Base-by-base conservation (phyloP, 1,140 invertebrate genomes). In the Atta colombica region DNA sequence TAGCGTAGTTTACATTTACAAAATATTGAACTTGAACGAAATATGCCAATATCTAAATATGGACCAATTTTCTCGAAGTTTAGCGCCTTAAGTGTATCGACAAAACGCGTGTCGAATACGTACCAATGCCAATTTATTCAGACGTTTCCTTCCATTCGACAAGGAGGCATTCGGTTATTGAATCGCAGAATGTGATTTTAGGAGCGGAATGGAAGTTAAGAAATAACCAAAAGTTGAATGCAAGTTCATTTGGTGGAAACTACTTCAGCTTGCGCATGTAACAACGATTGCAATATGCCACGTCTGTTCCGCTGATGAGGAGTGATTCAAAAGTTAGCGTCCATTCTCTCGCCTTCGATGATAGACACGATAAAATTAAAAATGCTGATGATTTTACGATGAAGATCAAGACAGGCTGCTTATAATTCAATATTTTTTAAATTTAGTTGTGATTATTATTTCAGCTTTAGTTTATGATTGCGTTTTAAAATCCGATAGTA, bases 201-300 rank as follows among this genome's bases (percentile, higher is more conserved):
- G 66, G 21, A 21, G 28, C 45, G 80, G n/a, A 61, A 75, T 35
- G 69, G 39, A 84, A 75, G 69, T 84, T 84, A 51, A 55, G 39
- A 84, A 84, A 84, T 84, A 84, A 63, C 25, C 55, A 18, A 84
- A 63, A 84, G 69, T 84, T 84, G 69, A 84, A 84, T 75, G 69
- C 80, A 75, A 75, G 69, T 84, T 75, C 55, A 63, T 84, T 84
- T 75, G 68, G 31, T 25, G 60, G 68, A 82, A 82, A 74, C 80
- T 51, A 25, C 69, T 74, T 84, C 60, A 61, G 21, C 55, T 25
- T 6, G 68, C 25, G 68, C 80, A 74, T 74, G 80, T 68, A 82
- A 82, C 39, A 49, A 3, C 68, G 35, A 82, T 82, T 61, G 55
- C 53, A 60, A 35, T 71, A 12, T 16, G 49, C 21, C 49, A 39